A percentile compares a stretch with the other conserved stretches of the same genome.
These are phyloP conservation scores for Sylvia atricapilla DNA, from an alignment of 2,113 vertebrate species.

Conservation along the genomic window DNA sequence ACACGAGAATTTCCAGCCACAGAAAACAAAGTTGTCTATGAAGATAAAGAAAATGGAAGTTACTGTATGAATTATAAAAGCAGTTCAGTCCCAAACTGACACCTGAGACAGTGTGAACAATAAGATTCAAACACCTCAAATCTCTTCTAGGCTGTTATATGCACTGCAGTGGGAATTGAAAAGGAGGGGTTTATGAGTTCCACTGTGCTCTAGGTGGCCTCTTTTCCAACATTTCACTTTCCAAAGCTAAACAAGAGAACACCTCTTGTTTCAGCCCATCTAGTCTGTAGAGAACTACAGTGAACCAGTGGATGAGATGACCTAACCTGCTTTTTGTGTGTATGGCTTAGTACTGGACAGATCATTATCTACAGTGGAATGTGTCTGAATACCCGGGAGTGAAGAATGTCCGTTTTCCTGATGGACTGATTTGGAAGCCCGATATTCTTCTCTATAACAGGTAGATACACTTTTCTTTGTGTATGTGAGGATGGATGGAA, in stretches of 20 bases:
- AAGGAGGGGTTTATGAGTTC: neutral
- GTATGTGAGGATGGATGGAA: neutral
- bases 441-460: constrained; percentile 98
- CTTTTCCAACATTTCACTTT: neutral
- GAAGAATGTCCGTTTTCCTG: constrained; percentile 86
- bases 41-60: neutral
- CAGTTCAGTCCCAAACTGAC: neutral
- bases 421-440: constrained; percentile 91
- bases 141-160: neutral
- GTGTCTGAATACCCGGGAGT: constrained; percentile 85
- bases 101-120: neutral
- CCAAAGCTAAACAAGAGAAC: neutral
- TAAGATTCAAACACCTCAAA: neutral
- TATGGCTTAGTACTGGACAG: constrained; percentile 83
- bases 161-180: neutral
- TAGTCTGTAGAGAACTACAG: neutral
- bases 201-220: neutral
- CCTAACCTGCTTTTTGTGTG: constrained; percentile 43
- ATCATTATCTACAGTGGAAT: constrained; percentile 90
- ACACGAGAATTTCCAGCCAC: neutral
- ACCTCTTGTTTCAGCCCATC: neutral
- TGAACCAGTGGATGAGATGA: neutral
- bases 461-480: constrained; percentile 55
- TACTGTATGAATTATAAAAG: neutral
- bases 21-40: neutral